These are phyloP conservation scores for Chrysochloris asiatica DNA, from an alignment of 2,113 vertebrate species.

Conservation along the genomic window DNA sequence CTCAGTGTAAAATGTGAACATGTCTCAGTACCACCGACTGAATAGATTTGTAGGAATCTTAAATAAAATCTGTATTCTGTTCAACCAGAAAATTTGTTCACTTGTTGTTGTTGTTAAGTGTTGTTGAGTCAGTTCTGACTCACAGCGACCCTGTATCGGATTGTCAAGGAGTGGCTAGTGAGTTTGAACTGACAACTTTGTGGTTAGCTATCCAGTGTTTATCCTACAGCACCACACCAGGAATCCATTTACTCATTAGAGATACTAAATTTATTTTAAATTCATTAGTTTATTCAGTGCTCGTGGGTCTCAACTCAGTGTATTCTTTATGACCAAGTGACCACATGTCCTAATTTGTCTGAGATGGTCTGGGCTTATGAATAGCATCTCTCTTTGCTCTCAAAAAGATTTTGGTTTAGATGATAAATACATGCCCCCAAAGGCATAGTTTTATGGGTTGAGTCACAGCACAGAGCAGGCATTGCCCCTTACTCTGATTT, in stretches of 20 bases:
- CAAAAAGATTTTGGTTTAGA: not conserved
- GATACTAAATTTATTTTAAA: constrained; percentile 15
- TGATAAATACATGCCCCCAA: not conserved
- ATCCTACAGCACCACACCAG: too few relatives aligned
- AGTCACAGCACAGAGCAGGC: not conserved
- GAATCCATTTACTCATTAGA: too few relatives aligned
- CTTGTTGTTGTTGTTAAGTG: too few relatives aligned
- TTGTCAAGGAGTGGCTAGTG: too few relatives aligned
- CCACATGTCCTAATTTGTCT: not conserved
- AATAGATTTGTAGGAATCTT: not conserved
- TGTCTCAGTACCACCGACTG: not conserved
- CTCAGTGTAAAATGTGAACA: not conserved
- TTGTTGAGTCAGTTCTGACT: too few relatives aligned
- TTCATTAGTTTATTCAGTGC: not conserved
- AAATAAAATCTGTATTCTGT: constrained; percentile 23
- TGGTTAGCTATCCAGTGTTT: too few relatives aligned
- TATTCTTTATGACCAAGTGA: not conserved
- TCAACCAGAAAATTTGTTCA: not conserved
- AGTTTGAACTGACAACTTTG: too few relatives aligned
- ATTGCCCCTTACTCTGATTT: not conserved
- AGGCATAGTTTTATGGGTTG: not conserved
- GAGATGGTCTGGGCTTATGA: not conserved
- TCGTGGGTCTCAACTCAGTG: not conserved
- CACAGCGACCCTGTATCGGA: too few relatives aligned
- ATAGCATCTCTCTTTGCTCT: not conserved